These are phyloP conservation scores for Synanthedon tipuliformis DNA, from an alignment of 2,888 invertebrate genomes.

Conservation along the genomic window DNA sequence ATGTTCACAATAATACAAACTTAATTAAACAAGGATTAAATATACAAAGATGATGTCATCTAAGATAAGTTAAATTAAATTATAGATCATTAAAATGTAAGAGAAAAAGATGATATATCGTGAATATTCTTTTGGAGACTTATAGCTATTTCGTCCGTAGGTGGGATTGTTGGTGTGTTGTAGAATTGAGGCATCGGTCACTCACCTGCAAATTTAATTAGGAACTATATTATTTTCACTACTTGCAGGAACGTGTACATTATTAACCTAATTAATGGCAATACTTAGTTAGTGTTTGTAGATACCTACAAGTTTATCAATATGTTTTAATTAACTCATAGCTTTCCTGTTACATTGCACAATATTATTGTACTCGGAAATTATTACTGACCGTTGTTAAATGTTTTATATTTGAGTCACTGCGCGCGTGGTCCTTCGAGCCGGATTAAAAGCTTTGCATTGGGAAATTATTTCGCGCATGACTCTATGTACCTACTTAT, in stretches of 20 bases:
- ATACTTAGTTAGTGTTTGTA: background rate
- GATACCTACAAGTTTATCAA: background rate
- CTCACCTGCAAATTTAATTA: background rate
- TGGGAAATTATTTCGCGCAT: too few relatives aligned
- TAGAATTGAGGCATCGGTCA: background rate
- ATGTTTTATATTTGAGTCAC: too few relatives aligned
- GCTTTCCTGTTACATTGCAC: background rate
- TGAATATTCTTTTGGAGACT: background rate
- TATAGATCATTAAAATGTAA: too few relatives aligned
- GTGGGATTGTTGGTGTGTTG: background rate
- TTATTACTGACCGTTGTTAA: background rate
- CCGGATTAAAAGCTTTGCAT: too few relatives aligned
- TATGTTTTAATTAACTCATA: background rate
- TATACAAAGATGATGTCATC: too few relatives aligned
- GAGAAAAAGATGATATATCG: too few relatives aligned
- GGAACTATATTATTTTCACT: background rate
- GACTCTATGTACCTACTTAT: conserved; percentile 1
- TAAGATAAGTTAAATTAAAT: too few relatives aligned
- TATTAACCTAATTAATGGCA: background rate
- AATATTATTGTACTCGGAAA: background rate
- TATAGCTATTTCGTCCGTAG: background rate
- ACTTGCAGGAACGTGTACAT: background rate
- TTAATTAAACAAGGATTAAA: too few relatives aligned
- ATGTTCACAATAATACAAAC: too few relatives aligned
- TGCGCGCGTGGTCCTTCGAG: too few relatives aligned